Percentiles rank a stretch among this genome's conserved stretches.
Evolutionary conservation across 2,888 invertebrate species (phyloP).

Genomic region (Cancer borealis): DNA sequence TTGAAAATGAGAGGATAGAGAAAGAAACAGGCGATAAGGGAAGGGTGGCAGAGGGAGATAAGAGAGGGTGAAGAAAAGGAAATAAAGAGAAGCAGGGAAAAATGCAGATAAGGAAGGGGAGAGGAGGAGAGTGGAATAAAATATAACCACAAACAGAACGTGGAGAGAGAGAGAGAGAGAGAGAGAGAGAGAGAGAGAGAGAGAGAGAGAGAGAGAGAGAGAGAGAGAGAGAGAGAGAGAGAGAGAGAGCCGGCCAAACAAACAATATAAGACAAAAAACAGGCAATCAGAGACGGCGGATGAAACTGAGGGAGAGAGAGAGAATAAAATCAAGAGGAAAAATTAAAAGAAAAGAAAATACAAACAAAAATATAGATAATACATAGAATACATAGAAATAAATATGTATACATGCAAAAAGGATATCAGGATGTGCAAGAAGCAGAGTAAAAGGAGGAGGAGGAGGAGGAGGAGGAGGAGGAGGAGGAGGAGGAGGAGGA

Average conservation of each 20-base stretch:
- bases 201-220: constrained; percentile 44
- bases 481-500: too few relatives aligned
- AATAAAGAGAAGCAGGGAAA: neutral
- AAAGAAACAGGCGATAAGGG: neutral
- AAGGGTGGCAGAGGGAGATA: neutral
- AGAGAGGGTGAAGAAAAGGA: neutral
- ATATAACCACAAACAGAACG: neutral
- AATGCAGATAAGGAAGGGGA: neutral
- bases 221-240: constrained; percentile 49
- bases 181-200: constrained; percentile 40
- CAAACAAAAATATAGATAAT: too few relatives aligned
- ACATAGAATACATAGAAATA: too few relatives aligned
- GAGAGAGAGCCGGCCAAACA: neutral
- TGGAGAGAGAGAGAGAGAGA: neutral
- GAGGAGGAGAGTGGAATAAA: neutral
- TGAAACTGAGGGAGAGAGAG: too few relatives aligned
- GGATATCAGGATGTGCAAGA: neutral
- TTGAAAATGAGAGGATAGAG: neutral
- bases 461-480: too few relatives aligned
- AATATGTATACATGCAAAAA: too few relatives aligned
- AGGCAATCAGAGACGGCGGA: too few relatives aligned
- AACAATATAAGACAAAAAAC: too few relatives aligned
- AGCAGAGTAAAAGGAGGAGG: too few relatives aligned
- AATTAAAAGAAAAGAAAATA: too few relatives aligned
- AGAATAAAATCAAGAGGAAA: too few relatives aligned